Conservation (phyloP, 2,113 vertebrate genomes). For the Piliocolobus tephrosceles region DNA sequence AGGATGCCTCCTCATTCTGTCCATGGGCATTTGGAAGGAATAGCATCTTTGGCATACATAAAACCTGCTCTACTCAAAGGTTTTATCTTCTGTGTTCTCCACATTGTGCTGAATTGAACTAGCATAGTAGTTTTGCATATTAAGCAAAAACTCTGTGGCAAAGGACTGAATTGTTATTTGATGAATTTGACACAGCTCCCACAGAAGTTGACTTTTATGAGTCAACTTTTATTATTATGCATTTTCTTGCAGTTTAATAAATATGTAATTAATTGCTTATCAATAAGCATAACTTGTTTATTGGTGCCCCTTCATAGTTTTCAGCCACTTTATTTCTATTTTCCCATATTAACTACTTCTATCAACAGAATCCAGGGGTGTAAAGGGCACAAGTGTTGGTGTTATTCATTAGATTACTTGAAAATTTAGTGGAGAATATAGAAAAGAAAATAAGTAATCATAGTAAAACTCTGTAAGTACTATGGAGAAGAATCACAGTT, state of each 20-base stretch:
- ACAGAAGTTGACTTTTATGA: constrained; percentile 10
- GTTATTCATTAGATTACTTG: neutral
- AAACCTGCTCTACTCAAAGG: accelerated
- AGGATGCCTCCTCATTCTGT: neutral
- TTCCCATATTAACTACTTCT: neutral
- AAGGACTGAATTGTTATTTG: neutral
- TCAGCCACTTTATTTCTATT: neutral
- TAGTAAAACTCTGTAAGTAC: neutral
- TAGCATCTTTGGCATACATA: neutral
- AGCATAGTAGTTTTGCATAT: neutral
- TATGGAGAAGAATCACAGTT: neutral
- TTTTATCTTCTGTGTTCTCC: neutral
- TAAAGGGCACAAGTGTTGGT: neutral
- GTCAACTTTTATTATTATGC: neutral
- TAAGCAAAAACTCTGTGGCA: neutral
- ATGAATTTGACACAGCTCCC: neutral
- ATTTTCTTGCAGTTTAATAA: neutral
- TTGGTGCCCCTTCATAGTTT: neutral
- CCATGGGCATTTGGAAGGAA: neutral
- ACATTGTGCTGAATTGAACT: neutral
- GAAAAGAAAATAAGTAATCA: neutral
- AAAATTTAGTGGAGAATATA: neutral
- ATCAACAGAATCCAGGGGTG: neutral
- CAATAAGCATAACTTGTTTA: neutral
- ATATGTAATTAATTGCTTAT: neutral